Evolutionary conservation across 2,797 vertebrate species (phyloP), one percentile per base, ranked within the genome.

Genomic region (Chrysocyon brachyurus): DNA sequence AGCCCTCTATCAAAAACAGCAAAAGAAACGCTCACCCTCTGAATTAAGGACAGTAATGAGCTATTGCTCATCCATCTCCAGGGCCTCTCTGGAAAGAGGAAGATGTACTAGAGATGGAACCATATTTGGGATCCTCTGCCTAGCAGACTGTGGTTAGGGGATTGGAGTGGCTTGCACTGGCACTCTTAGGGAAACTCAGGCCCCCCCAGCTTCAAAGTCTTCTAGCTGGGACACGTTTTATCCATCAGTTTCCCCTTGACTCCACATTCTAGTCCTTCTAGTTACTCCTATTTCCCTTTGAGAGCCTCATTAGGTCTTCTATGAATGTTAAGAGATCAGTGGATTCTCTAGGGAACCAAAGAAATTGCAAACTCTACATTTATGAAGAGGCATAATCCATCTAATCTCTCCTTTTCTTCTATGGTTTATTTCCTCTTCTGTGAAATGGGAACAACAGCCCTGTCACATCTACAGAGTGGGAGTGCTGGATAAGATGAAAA

Each of bases 311-410:
- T 57, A 70, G 19, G 82, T 87, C 64, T 72, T 81, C 31, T 2
- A 14, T 72, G 66, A 21, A 22, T 70, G 40, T 68, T 57, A 78
- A 66, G 22, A 85, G 78, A 61, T 21, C 52, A 6, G 70, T 3
- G 14, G 56, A 82, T 66, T 79, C 52, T 33, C 24, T 36, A 75
- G 49, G 56, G 81, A 64, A 85, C 78, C 31, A 72, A 40, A 91
- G 86, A 96, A 94, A 91, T 54, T 33, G n/a, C n/a, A 84, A 87
- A 78, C 26, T 94, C 5, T 12, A 54, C 36, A 31, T 40, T 90
- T 86, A 49, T 22, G 61, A 31, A 82, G 68, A 84, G n/a, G 21
- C 5, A n/a, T 26, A 68, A 17, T 24, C 87, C 33, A 7, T 52
- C 33, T 54, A 31, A 6, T 46, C 22, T 54, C 40, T 64, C 63